Evolutionary conservation across 2,888 invertebrate genomes (phyloP).

Genomic region (Tachystola acroxantha): DNA sequence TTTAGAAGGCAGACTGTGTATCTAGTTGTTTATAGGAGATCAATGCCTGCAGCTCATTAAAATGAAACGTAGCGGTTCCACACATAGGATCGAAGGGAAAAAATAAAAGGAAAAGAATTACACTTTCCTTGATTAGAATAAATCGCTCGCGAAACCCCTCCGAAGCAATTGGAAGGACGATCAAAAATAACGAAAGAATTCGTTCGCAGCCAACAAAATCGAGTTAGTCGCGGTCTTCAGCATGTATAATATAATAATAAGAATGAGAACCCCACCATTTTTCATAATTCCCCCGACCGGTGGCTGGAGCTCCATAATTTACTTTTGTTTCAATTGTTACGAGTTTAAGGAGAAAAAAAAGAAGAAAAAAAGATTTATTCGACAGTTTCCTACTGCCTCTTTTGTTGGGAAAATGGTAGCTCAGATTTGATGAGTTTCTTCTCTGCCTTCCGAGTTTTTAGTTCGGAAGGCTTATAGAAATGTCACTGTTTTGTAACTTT

Average conservation of each 20-base stretch:
- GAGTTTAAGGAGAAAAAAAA: constrained; percentile 43
- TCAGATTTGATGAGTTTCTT: constrained; percentile 11
- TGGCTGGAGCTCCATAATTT: constrained; percentile 52
- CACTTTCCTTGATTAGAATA: constrained; percentile 3
- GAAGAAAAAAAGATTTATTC: constrained; percentile 50
- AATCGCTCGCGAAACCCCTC: constrained; percentile 10
- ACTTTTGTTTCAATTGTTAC: constrained; percentile 73
- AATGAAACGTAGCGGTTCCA: too few species aligned
- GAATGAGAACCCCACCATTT: constrained; percentile 34
- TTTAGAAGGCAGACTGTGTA: too few species aligned
- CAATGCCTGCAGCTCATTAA: too few species aligned
- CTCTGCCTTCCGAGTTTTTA: neutral
- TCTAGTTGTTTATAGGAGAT: too few species aligned
- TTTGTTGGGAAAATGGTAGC: constrained; percentile 33
- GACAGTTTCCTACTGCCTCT: constrained; percentile 33
- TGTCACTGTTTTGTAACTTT: neutral
- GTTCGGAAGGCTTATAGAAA: neutral
- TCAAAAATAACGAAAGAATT: constrained; percentile 15
- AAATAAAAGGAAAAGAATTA: neutral
- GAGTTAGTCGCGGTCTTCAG: constrained; percentile 12
- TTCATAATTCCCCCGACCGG: constrained; percentile 54
- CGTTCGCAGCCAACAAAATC: constrained; percentile 11
- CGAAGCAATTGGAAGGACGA: constrained; percentile 14
- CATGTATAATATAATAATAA: constrained; percentile 15
- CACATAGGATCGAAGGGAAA: neutral